Evolutionary conservation across 1,140 invertebrate species (phyloP).

Genomic region (Zaprionus inermis): DNA sequence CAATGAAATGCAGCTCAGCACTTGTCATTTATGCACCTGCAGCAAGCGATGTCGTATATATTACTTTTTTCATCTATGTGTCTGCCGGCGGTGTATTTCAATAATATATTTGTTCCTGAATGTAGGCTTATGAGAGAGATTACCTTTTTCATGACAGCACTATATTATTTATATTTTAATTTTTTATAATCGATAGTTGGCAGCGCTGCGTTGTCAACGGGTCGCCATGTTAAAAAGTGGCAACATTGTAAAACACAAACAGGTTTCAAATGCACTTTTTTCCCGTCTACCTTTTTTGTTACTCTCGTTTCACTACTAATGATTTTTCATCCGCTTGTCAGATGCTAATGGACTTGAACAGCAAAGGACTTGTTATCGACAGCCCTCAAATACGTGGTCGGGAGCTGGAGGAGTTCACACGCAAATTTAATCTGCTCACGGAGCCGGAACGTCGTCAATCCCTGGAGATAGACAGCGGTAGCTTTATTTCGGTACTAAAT

Average conservation of each 20-base stretch:
- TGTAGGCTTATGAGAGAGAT: background rate
- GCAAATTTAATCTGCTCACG: constrained; percentile 91
- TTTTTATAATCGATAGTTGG: constrained; percentile 9
- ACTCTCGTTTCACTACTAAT: background rate
- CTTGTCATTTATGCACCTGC: constrained; percentile 24
- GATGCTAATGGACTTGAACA: constrained; percentile 96
- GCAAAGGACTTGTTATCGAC: constrained; percentile 91
- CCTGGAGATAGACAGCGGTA: constrained; percentile 92
- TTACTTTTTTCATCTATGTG: background rate
- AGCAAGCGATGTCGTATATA: background rate
- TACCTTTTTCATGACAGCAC: background rate
- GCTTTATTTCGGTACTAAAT: constrained; percentile 92
- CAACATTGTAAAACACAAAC: constrained; percentile 51
- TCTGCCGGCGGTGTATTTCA: background rate
- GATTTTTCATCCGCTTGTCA: constrained; percentile 81
- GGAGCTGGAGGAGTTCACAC: constrained; percentile 92
- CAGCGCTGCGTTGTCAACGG: background rate
- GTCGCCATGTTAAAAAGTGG: constrained; percentile 69
- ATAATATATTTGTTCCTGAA: background rate
- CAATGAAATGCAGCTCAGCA: constrained; percentile 30
- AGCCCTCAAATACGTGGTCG: constrained; percentile 90
- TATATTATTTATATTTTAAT: background rate
- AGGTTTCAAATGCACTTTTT: constrained; percentile 65
- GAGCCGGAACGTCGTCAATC: constrained; percentile 91
- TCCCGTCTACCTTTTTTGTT: constrained; percentile 9